These are phyloP conservation scores for Origma solitaria DNA, from an alignment of 2,113 vertebrate genomes.

Conservation along the genomic window DNA sequence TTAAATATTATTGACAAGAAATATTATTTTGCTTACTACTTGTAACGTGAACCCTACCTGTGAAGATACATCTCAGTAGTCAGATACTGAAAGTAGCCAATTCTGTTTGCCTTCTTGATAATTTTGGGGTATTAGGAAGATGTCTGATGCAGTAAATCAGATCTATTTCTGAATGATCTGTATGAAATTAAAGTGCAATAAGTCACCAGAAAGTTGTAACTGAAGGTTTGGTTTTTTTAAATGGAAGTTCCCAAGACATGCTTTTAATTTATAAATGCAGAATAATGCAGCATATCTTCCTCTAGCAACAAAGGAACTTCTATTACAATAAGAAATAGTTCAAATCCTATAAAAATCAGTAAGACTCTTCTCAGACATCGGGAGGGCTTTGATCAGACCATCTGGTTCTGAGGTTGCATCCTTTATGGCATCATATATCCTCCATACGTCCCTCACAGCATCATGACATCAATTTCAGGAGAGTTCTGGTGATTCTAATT, in stretches of 20 bases:
- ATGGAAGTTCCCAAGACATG: not conserved
- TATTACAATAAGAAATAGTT: not conserved
- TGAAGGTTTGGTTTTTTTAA: not conserved
- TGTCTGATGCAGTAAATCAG: not conserved
- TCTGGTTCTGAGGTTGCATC: not conserved
- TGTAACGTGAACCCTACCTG: not conserved
- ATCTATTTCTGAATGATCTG: not conserved
- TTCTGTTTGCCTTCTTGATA: not conserved
- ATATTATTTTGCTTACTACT: not conserved
- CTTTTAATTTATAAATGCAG: not conserved
- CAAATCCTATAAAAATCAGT: not conserved
- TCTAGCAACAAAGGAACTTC: not conserved
- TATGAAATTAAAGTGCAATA: not conserved
- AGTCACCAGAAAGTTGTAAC: not conserved
- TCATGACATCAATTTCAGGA: not conserved
- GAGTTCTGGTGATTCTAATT: not conserved
- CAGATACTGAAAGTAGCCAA: not conserved
- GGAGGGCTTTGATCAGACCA: not conserved
- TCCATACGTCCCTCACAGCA: not conserved
- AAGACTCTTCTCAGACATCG: not conserved
- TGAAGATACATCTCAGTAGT: not conserved
- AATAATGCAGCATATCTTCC: not conserved
- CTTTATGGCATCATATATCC: not conserved
- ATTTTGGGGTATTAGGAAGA: not conserved
- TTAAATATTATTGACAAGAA: not conserved